These are phyloP conservation scores for Dermatophagoides farinae DNA, from an alignment of 1,140 invertebrate genomes.

Conservation along the genomic window DNA sequence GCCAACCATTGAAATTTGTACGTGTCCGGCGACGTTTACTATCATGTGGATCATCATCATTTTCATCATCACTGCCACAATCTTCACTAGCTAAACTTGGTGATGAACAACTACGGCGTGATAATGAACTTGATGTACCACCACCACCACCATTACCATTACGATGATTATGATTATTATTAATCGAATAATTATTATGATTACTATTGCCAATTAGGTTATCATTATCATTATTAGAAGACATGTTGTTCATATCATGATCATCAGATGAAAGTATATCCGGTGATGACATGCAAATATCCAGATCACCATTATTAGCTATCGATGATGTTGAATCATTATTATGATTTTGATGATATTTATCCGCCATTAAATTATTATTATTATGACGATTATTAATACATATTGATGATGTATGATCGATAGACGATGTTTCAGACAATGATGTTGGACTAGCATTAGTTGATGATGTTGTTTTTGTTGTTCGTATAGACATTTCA, in stretches of 20 bases:
- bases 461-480: background rate
- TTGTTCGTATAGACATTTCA: background rate
- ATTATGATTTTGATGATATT: background rate
- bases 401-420: background rate
- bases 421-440: background rate
- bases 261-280: background rate
- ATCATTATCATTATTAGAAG: background rate
- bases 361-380: background rate
- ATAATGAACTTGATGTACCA: slow-evolving; percentile 5
- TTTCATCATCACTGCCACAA: background rate
- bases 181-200: background rate
- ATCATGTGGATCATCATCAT: background rate
- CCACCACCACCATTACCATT: no score
- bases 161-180: background rate
- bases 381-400: background rate
- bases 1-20: slow-evolving; percentile 98
- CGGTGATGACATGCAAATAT: background rate
- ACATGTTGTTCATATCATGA: background rate
- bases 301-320: background rate
- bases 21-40: slow-evolving; percentile 54
- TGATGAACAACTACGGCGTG: background rate
- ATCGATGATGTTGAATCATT: background rate
- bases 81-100: background rate
- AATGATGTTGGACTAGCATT: background rate
- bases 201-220: background rate